phyloP scores from a whole-genome alignment of 2,888 invertebrate genomes.

The Chirona hameri region DNA sequence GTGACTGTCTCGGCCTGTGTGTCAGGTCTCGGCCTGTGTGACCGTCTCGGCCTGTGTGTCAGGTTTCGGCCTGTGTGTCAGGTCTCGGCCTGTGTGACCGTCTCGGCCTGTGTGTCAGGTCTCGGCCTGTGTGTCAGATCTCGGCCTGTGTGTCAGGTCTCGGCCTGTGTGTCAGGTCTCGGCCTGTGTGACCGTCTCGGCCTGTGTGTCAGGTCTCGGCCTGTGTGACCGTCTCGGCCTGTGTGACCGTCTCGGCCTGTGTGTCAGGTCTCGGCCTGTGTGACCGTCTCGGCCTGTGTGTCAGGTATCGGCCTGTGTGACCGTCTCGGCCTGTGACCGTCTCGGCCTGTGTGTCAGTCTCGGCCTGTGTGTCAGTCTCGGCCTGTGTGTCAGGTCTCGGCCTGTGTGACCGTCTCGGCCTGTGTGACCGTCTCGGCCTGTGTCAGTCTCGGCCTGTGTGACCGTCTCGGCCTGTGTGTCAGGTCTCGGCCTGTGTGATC shows the following conservation, averaged over 20 bases:
- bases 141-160: no score
- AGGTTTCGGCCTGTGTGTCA: conserved; percentile 63
- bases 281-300: no score
- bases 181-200: background rate
- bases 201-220: conserved; percentile 61
- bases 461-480: background rate
- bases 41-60: conserved; percentile 33
- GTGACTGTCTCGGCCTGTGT: no score
- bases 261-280: background rate
- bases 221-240: no score
- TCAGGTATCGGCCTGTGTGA: no score
- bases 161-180: no score
- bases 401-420: no score
- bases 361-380: background rate
- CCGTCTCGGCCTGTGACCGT: background rate
- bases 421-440: background rate
- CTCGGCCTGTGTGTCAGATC: no score
- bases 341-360: background rate
- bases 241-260: background rate
- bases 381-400: no score
- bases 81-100: background rate
- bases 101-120: background rate
- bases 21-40: no score
- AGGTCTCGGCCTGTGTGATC: no score
- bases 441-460: conserved; percentile 47